Evolutionary conservation across 2,797 vertebrate genomes (phyloP).

Genomic region (Silurus lanzhouensis): DNA sequence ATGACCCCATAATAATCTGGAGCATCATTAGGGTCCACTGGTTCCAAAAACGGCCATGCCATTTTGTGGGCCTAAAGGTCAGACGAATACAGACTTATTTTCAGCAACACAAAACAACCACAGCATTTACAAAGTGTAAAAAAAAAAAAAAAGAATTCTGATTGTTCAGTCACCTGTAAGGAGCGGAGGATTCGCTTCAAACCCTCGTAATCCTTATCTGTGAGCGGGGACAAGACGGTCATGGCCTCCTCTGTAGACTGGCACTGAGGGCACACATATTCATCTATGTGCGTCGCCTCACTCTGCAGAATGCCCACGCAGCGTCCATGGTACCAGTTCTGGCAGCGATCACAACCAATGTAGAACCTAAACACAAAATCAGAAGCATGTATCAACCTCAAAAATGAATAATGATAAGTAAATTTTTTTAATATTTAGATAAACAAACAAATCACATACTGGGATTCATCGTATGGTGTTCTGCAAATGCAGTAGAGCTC

Average conservation of each 20-base stretch:
- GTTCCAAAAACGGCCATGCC: constrained; percentile 98
- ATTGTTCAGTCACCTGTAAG: constrained; percentile 81
- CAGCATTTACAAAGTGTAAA: not conserved
- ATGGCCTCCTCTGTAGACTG: constrained; percentile 98
- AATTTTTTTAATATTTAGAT: no score
- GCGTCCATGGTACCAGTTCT: constrained; percentile 99
- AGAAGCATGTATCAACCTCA: not conserved
- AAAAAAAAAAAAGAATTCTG: not conserved
- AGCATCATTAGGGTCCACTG: constrained; percentile 94
- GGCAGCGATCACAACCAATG: constrained; percentile 97
- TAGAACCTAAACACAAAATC: constrained; percentile 82
- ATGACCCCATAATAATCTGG: constrained; percentile 98
- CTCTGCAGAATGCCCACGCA: constrained; percentile 98
- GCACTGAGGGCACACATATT: constrained; percentile 97
- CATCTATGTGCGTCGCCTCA: constrained; percentile 94
- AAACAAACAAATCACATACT: constrained; percentile 71
- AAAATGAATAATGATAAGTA: not conserved
- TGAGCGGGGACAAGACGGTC: constrained; percentile 95
- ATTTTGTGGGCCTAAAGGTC: constrained; percentile 89
- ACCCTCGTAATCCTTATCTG: constrained; percentile 95
- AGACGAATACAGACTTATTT: not conserved
- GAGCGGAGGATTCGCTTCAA: constrained; percentile 92
- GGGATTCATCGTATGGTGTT: constrained; percentile 98
- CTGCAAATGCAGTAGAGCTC: constrained; percentile 99
- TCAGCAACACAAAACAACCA: not conserved